Evolutionary conservation across 2,113 vertebrate species (phyloP).

Genomic region (Crotalus viridis): DNA sequence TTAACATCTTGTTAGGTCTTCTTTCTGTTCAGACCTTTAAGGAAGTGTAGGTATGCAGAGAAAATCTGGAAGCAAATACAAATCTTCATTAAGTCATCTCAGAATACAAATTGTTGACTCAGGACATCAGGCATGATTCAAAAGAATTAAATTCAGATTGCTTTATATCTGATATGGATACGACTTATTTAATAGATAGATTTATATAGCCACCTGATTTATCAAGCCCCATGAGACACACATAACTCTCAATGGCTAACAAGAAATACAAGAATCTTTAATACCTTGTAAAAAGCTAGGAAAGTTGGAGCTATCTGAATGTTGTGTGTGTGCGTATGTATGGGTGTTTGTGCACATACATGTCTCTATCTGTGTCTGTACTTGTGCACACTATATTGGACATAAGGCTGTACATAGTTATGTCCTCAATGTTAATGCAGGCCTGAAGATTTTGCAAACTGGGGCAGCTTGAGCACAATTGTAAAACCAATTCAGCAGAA

Average conservation of each 20-base stretch:
- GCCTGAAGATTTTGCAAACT: background rate
- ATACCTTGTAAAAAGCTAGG: background rate
- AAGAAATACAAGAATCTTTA: background rate
- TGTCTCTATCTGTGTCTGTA: background rate
- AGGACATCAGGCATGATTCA: background rate
- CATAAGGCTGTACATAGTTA: background rate
- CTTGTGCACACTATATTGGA: background rate
- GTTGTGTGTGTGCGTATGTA: background rate
- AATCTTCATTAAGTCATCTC: background rate
- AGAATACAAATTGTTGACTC: background rate
- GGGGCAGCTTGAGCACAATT: background rate
- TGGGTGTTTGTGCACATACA: too few relatives aligned
- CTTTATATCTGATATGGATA: background rate
- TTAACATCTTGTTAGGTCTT: background rate
- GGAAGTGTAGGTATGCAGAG: background rate
- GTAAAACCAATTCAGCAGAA: background rate
- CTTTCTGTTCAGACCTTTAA: background rate
- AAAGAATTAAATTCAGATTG: background rate
- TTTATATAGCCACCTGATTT: background rate
- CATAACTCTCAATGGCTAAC: background rate
- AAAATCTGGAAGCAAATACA: background rate
- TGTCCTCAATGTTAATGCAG: background rate
- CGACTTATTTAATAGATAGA: background rate
- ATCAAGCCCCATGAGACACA: background rate
- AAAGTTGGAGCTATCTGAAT: background rate